Base-by-base conservation (phyloP, 2,113 vertebrate species). In the Brienomyrus longianalis region DNA sequence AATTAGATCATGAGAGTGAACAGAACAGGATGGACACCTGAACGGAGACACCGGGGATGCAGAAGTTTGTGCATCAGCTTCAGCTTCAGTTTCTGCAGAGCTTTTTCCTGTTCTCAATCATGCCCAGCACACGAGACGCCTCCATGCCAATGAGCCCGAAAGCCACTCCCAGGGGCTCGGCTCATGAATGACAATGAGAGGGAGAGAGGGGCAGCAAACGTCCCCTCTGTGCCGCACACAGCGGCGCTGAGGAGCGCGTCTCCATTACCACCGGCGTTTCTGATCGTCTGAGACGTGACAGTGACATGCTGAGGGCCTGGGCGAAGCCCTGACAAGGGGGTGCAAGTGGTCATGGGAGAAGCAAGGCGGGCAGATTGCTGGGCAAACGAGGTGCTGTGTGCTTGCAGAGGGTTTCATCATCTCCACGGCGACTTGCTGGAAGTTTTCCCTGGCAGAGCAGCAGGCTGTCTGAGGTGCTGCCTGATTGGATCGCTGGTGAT, bases 381-480 rank as follows among this genome's bases (percentile, higher is more conserved):
- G 83, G 86, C 59, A 27, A 87, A 66, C 0, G 84, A 27, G 35
- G 48, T 27, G 86, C 31, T 17, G 9, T 17, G 9, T 1, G 39
- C 87, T 89, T 91, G 48, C 91, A 88, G 54, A 7, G 54, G n/a
- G 86, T 91, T 90, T 90, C 91, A 90, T 90, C 89, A 91, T 87
- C 43, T 51, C 45, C 47, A 74, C 45, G 83, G 88, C 13, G 45
- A 83, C 51, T 70, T 87, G 31, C 45, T 84, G 31, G 88, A 89
- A 87, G 83, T 15, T 80, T 59, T 89, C 89, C 91, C 87, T 70
- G 89, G 87, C 91, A 62, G 85, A 91, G 89, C 89, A 89, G 89
- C 90, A 89, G 83, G 91, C 91, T 90, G 80, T 90, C 80, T 84
- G 47, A 90, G 23, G 77, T 48, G 23, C 17, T 23, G 31, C 23